Percentiles rank a stretch among this genome's conserved stretches.
These are phyloP conservation scores for Tetropium fuscum DNA, from an alignment of 2,888 invertebrate species.

Conservation along the genomic window DNA sequence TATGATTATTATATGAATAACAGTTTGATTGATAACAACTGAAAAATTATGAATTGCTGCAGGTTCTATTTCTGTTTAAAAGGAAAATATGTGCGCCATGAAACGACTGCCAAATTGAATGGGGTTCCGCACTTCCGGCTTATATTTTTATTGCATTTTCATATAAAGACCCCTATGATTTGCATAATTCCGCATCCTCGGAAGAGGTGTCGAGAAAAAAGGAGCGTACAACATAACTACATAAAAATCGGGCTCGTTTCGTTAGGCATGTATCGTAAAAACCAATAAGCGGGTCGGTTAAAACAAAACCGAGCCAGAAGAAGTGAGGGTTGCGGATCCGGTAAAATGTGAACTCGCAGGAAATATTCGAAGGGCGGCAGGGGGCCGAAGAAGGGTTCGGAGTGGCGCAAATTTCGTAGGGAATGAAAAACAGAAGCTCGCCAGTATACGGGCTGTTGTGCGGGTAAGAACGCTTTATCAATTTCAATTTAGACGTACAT, in stretches of 20 bases:
- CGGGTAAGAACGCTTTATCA: constrained; percentile 53
- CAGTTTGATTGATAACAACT: too few relatives aligned
- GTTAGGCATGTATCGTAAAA: constrained; percentile 54
- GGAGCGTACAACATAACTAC: constrained; percentile 43
- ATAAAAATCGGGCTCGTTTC: constrained; percentile 53
- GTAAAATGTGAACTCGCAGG: constrained; percentile 42
- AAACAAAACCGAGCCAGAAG: constrained; percentile 51
- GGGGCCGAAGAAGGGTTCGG: constrained; percentile 18
- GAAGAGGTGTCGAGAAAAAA: constrained; percentile 31
- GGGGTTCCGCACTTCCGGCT: constrained; percentile 10
- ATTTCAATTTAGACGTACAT: constrained; percentile 51
- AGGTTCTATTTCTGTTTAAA: too few relatives aligned
- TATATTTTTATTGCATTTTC: constrained; percentile 17
- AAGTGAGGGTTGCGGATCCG: constrained; percentile 31
- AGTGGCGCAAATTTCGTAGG: constrained; percentile 15
- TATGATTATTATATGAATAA: too few relatives aligned
- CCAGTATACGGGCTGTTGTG: constrained; percentile 35
- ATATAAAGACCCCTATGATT: constrained; percentile 21
- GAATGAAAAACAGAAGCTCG: constrained; percentile 43
- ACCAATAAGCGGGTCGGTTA: constrained; percentile 56
- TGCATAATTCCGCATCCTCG: constrained; percentile 21
- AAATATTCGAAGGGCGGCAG: constrained; percentile 41
- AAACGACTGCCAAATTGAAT: constrained; percentile 16
- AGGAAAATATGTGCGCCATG: too few relatives aligned
- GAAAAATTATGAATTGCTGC: too few relatives aligned